phyloP scores from a whole-genome alignment of 2,888 invertebrate species.

The Schizotus pectinicornis region DNA sequence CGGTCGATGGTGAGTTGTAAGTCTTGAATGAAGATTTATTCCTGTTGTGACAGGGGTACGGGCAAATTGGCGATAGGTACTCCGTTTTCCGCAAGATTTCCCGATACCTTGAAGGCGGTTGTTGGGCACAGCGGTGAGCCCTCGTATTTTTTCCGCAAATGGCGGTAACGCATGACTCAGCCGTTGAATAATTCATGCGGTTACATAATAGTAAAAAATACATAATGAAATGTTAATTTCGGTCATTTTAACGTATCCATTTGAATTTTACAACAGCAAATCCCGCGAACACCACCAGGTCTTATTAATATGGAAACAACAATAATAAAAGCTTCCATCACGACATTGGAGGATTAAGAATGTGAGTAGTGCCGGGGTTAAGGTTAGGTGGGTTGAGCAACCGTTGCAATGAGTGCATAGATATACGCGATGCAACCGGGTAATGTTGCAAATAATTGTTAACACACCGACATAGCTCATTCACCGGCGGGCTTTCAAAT shows the following conservation, averaged over 20 bases:
- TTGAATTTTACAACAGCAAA: constrained; percentile 20
- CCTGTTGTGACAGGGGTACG: too few relatives aligned
- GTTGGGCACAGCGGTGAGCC: constrained; percentile 4
- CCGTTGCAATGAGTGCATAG: too few relatives aligned
- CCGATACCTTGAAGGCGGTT: neutral
- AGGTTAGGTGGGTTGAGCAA: constrained; percentile 3
- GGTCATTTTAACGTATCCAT: constrained; percentile 6
- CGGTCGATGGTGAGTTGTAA: too few relatives aligned
- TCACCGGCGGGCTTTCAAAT: too few relatives aligned
- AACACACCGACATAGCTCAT: too few relatives aligned
- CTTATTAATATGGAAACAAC: constrained; percentile 7
- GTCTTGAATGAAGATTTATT: too few relatives aligned
- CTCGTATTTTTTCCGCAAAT: constrained; percentile 16
- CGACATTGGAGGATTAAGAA: constrained; percentile 6
- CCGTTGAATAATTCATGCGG: constrained; percentile 18
- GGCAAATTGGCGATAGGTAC: neutral
- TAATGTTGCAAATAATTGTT: too few relatives aligned
- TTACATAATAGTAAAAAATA: constrained; percentile 21
- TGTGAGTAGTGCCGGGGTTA: constrained; percentile 1
- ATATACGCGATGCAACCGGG: too few relatives aligned
- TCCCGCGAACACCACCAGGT: neutral
- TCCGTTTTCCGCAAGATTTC: neutral
- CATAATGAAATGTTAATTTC: constrained; percentile 21
- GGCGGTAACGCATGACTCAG: constrained; percentile 18
- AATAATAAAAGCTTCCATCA: constrained; percentile 15